These are phyloP conservation scores for Cinclus mexicanus DNA, from an alignment of 2,113 vertebrate species.

Conservation along the genomic window DNA sequence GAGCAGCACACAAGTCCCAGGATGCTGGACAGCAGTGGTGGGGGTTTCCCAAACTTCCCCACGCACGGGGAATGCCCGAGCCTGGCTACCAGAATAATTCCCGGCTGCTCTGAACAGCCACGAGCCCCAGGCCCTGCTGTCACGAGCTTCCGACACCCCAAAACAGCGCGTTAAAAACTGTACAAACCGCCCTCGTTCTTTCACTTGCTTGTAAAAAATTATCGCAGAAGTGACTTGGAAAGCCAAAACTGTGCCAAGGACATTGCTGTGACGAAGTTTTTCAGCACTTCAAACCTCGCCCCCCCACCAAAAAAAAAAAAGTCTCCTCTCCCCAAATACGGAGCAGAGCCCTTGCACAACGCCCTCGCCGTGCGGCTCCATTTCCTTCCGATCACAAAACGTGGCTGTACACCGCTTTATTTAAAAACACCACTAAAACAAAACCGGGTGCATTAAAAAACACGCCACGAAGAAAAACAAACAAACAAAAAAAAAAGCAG, in stretches of 20 bases:
- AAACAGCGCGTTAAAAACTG: not conserved
- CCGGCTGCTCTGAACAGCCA: accelerated
- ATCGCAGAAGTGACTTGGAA: not conserved
- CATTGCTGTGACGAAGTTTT: not conserved
- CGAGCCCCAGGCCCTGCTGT: accelerated
- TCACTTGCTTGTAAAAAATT: not conserved
- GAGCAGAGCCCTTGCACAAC: accelerated
- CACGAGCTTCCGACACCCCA: accelerated
- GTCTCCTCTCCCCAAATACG: accelerated
- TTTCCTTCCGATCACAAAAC: not conserved
- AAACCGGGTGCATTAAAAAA: not conserved
- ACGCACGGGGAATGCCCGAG: accelerated
- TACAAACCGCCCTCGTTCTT: not conserved
- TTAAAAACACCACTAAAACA: not conserved
- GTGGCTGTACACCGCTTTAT: accelerated
- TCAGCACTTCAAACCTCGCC: not conserved
- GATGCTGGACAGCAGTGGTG: accelerated
- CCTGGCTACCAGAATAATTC: not conserved
- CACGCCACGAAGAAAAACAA: not conserved
- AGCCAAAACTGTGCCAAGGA: not conserved
- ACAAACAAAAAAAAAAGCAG: too few relatives aligned
- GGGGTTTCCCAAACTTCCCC: not conserved
- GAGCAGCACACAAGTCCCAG: accelerated
- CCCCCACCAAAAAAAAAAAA: too few relatives aligned
- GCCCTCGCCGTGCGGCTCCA: accelerated